A percentile compares a stretch with the other conserved stretches of the same genome.
These are phyloP conservation scores for Sylvilagus floridanus DNA, from an alignment of 2,797 vertebrate species.

Conservation along the genomic window DNA sequence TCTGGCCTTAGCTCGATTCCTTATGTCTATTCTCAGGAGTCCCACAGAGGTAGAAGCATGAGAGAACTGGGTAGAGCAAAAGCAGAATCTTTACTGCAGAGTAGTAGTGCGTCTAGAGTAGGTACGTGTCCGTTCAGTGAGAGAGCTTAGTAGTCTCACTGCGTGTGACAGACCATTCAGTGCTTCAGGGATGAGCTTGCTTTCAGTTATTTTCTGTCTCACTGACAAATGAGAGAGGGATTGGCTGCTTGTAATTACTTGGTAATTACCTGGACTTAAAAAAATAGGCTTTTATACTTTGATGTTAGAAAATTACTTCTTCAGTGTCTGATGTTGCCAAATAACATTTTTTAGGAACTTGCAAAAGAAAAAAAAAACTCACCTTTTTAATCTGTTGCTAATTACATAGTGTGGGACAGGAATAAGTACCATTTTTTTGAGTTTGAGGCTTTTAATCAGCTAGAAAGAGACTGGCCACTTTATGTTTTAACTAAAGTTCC, in stretches of 20 bases:
- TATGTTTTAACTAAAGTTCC: conserved; percentile 16
- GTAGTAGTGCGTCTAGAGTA: not conserved
- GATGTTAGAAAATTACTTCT: conserved; percentile 72
- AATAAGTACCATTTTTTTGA: conserved; percentile 51
- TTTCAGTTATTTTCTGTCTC: conserved; percentile 48
- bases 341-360: conserved; percentile 62
- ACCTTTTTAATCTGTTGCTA: conserved; percentile 69
- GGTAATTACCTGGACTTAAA: conserved; percentile 40
- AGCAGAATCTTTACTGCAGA: not conserved
- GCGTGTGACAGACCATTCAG: not conserved
- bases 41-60: not conserved
- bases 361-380: not conserved
- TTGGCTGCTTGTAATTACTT: conserved; percentile 38
- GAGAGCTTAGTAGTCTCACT: not conserved
- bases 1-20: not conserved
- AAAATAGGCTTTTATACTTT: conserved; percentile 59
- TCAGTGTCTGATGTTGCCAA: conserved; percentile 63
- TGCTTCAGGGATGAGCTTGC: not conserved
- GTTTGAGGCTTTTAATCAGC: conserved; percentile 68
- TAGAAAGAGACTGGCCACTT: conserved; percentile 14
- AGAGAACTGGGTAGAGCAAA: not conserved
- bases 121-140: not conserved
- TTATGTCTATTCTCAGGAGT: not conserved
- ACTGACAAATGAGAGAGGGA: not conserved
- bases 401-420: conserved; percentile 39